Base-by-base conservation (phyloP, 2,888 invertebrate genomes). In the Caenorhabditis japonica region DNA sequence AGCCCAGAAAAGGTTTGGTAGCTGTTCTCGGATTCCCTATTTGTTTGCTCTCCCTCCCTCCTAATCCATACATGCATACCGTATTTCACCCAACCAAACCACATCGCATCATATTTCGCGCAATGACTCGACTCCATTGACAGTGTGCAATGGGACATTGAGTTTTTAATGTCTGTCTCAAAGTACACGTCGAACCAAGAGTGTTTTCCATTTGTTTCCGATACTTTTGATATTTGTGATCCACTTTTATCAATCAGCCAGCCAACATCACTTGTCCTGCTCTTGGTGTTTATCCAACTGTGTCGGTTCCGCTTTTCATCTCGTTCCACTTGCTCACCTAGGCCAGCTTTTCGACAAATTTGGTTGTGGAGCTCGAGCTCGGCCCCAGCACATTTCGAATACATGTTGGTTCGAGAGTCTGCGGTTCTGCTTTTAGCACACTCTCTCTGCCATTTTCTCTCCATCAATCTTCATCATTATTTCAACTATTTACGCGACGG, bases 381-480 rank as follows among this genome's bases (percentile, higher is more conserved):
- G 25, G 4, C 33, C 23, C 4, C 33, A 25, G 38, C 34, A 19
- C 33, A 30, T 13, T n/a, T n/a, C n/a, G n/a, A n/a, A 30, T n/a
- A 49, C 49, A 34, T 27, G 34, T 13, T 30, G 34, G 36, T 21
- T n/a, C 8, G 13, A 13, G 39, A 8, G 36, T 53, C 52, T 53
- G 52, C 10, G 25, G 25, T 19, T 47, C 52, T 53, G 39, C 8
- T n/a, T n/a, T 12, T 8, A 10, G n/a, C 17, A 15, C 36, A 34
- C 36, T 3, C 10, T 30, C 30, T 30, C 55, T 43, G 19, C 13
- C 27, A 30, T 23, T 30, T 19, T n/a, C n/a, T n/a, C 52, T 53
- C 53, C 56, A 71, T 71, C 71, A 71, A 71, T 71, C 71, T 71
- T 71, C 71, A 71, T 71, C 71, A 71, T 71, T 62, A 71, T 71